Evolutionary conservation across 2,888 invertebrate genomes (phyloP), one percentile per base, ranked within the genome.

Genomic region (Myopa tessellatipennis): DNA sequence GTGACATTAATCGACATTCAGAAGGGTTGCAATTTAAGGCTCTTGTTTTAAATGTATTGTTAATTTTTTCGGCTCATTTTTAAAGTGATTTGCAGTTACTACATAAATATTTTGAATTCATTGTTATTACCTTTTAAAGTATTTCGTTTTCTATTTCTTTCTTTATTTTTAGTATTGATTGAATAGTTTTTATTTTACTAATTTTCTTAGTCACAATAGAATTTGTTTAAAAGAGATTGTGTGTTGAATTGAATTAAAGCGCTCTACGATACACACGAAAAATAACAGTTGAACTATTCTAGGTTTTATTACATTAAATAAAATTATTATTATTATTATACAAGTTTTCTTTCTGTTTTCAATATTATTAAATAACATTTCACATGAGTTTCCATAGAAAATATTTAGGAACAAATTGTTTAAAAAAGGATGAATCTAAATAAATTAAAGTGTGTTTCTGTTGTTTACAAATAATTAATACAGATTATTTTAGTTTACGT

Each of bases 371-470:
- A 36, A 14, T 55, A 70, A 36, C 52, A 40, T 36, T 67, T 34
- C 63, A 36, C 16, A 63, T 34, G 63, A 14, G 36, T 70, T 55
- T 70, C 55, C 52, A 55, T 75, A 18, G 65, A 69, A 71, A 71
- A 65, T 77, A 77, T 65, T 73, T 77, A 77, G 76, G 76, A 77
- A 77, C 76, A 72, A 77, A 77, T 72, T 26, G 50, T 76, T 70
- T 70, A 70, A 50, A 50, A 16, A 45, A 45, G 10, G 45, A 10
- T 45, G 6, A 4, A 50, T 5, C 4, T 3, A 74, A 63, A 65
- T 74, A 74, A 70, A 36, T 70, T 16, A 55, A 36, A 36, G 4
- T 65, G 36, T 70, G 1, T 55, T 70, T 70, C 6, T 7, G 12
- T 45, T n/a, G 52, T 36, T 55, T 36, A 16, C 26, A 1, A 4